Base-by-base conservation (phyloP, 1,140 invertebrate species). In the Triops cancriformis region DNA sequence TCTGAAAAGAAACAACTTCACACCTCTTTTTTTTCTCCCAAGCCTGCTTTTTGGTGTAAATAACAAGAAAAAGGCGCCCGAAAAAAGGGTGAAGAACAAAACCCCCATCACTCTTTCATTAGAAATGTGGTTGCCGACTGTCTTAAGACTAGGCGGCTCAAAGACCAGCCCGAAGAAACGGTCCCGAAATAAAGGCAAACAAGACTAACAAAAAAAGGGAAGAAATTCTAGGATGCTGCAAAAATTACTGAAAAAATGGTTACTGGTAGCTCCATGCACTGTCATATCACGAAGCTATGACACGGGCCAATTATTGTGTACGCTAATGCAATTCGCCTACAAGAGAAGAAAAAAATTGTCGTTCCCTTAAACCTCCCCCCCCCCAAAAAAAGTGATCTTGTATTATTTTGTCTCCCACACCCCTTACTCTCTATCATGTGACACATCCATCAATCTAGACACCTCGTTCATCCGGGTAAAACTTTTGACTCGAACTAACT, bases 121-220 rank as follows among this genome's bases (percentile, higher is more conserved):
- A 64, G 51, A 64, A 64, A 64, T 64, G 51, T 64, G 51, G 51
- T 64, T 64, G 51, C 51, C 51, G 51, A 64, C 51, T 64, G 51
- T n/a, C 51, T 64, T 64, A 64, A 23, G 51, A 64, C 10, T 64
- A 64, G 18, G 51, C 51, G 51, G 51, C 18, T 64, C 51, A 64
- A 64, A 64, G 51, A 23, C 10, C 51, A 64, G 51, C 51, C 51
- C 14, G 43, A n/a, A 18, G 18, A 64, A 64, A 23, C 10, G 23
- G 23, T 37, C 7, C 31, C 31, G 23, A 64, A 64, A 64, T 18
- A 64, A 64, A 64, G n/a, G 51, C 51, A 64, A 64, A 18, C 10
- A 64, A 64, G 23, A 14, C 18, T 64, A 64, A 45, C 43, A 45
- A 64, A 64, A 64, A 23, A 64, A 18, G 18, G 23, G 23, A 64